These are phyloP conservation scores for Chaunax sp. DNA, from an alignment of 2,797 vertebrate species.

Conservation along the genomic window DNA sequence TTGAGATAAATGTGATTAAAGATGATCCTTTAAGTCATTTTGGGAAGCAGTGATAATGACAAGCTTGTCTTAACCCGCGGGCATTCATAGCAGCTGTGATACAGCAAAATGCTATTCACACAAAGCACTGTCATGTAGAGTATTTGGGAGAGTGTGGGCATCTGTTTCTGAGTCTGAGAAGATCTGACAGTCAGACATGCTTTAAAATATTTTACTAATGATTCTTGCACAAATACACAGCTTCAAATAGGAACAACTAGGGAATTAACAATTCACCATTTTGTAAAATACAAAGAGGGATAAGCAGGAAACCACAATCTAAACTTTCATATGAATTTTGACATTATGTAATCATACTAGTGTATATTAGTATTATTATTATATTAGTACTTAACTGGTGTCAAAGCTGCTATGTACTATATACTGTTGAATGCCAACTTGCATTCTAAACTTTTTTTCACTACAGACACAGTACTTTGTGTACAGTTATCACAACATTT, in stretches of 20 bases:
- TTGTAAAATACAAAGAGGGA: constrained; percentile 19
- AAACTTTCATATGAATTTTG: constrained; percentile 17
- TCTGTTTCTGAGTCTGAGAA: constrained; percentile 18
- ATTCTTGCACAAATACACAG: constrained; percentile 45
- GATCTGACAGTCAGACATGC: constrained; percentile 6
- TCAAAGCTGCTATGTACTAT: constrained; percentile 58
- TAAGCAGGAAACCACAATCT: constrained; percentile 18
- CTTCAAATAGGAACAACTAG: constrained; percentile 67
- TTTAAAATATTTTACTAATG: constrained; percentile 21
- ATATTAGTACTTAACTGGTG: constrained; percentile 15
- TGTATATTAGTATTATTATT: constrained; percentile 16
- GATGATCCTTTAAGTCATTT: constrained; percentile 18
- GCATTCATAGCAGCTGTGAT: constrained; percentile 38
- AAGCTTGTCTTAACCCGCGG: constrained; percentile 18
- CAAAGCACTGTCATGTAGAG: constrained; percentile 16
- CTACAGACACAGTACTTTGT: constrained; percentile 31
- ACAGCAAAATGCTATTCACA: constrained; percentile 21
- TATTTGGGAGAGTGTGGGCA: neutral
- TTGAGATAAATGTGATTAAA: neutral
- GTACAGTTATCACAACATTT: constrained; percentile 18
- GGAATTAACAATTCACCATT: constrained; percentile 60
- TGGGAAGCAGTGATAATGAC: constrained; percentile 1
- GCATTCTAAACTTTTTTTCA: constrained; percentile 29
- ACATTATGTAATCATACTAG: constrained; percentile 18
- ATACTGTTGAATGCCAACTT: constrained; percentile 36